Evolutionary conservation across 1,140 invertebrate species (phyloP), one percentile per base, ranked within the genome.

Genomic region (Globodera rostochiensis): DNA sequence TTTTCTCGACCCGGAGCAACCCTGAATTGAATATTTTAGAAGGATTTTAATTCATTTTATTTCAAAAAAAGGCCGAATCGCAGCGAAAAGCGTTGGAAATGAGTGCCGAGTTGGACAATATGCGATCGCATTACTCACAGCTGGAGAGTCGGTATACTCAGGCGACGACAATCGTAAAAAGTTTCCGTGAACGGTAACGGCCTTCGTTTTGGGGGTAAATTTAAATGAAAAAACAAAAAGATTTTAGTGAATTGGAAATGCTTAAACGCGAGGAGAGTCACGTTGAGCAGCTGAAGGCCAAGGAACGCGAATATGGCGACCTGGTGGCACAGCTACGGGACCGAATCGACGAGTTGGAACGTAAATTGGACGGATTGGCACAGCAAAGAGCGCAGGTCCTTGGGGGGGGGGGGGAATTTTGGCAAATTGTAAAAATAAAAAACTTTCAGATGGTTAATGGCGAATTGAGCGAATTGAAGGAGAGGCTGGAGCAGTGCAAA

Each of bases 61-160:
- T 36, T 25, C 25, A 25, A 25, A 11, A 11, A 60, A 60, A 60
- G 57, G 57, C 57, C 57, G 57, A 88, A 36, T 82, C 86, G 19
- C 86, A 89, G 21, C 84, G 84, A 46, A 88, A 88, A 77, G 87
- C 88, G 8, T 84, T 82, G 66, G 77, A 89, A 71, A 89, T 89
- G 80, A 60, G 84, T 49, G 83, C 83, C 45, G 76, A 87, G n/a
- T 77, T 88, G 21, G 83, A 84, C 64, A 79, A 74, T 25, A 85
- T 86, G 4, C 74, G 86, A 46, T 46, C 74, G 11, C 88, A 88
- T 77, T 88, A 88, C 79, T 70, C 69, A n/a, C 82, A 86, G 75
- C 75, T 88, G 67, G 88, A 88, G 74, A 81, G 79, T 15, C 87
- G 88, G 53, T 90, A 89, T 79, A 86, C 89, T 25, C 85, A 88